Conservation (phyloP, 2,113 vertebrate genomes). For the Lota lota region DNA sequence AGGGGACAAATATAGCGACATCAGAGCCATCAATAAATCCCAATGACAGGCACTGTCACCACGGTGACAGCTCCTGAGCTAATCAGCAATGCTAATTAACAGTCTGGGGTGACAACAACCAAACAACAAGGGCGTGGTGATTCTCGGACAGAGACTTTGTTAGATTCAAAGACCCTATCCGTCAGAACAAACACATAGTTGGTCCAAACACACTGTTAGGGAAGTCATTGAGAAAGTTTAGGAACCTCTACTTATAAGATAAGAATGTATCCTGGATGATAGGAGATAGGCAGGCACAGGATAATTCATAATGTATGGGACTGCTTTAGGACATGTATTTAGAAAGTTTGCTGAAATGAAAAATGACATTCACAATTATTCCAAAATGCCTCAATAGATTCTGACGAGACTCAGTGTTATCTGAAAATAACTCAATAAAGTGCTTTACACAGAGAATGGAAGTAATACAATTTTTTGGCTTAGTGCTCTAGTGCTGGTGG, state of each 20-base stretch:
- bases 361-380: no score
- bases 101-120: constrained; percentile 78
- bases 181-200: neutral
- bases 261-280: neutral
- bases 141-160: constrained; percentile 51
- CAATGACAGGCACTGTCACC: constrained; percentile 79
- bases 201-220: neutral
- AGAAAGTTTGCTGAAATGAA: neutral
- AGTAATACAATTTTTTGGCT: neutral
- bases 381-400: neutral
- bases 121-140: constrained; percentile 66
- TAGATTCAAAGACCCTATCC: constrained; percentile 37
- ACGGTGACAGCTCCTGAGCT: constrained; percentile 83
- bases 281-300: neutral
- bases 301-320: neutral
- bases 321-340: neutral
- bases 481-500: no score
- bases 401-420: neutral
- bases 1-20: constrained; percentile 71
- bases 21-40: constrained; percentile 70
- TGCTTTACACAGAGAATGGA: neutral
- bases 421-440: neutral
- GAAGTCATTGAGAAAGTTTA: constrained; percentile 33
- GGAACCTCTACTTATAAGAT: constrained; percentile 11
- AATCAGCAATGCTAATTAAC: constrained; percentile 98